Conservation (phyloP, 2,797 vertebrate genomes). For the Danio jaintianensis region DNA sequence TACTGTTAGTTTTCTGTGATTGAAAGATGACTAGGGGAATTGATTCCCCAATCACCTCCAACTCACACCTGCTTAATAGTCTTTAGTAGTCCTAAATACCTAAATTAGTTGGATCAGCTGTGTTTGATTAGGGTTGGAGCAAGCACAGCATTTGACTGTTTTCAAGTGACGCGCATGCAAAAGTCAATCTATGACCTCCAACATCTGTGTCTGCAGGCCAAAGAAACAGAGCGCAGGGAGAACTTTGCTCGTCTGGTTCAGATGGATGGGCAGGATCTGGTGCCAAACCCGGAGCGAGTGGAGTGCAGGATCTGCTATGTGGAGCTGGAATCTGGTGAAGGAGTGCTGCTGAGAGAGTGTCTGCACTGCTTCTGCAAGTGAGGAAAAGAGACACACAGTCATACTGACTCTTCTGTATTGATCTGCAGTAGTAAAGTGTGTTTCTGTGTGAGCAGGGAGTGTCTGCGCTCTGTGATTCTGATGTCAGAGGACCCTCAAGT, state of each 20-base stretch:
- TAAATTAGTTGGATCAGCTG: too few species aligned
- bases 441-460: conserved; percentile 71
- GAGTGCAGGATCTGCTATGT: conserved; percentile 87
- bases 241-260: conserved; percentile 84
- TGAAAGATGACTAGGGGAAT: too few species aligned
- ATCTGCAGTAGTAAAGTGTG: neutral
- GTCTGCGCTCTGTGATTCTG: conserved; percentile 83
- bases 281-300: conserved; percentile 82
- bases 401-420: neutral
- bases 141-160: too few species aligned
- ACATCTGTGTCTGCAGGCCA: conserved; percentile 71
- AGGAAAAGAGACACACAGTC: conserved; percentile 15
- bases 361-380: conserved; percentile 91
- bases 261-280: conserved; percentile 83
- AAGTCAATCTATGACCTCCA: too few species aligned
- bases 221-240: conserved; percentile 80
- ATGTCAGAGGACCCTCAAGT: conserved; percentile 86
- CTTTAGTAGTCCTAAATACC: too few species aligned
- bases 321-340: conserved; percentile 75
- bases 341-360: conserved; percentile 87
- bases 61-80: too few species aligned
- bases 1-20: too few species aligned
- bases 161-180: too few species aligned
- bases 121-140: too few species aligned
- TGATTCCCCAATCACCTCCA: too few species aligned